Conservation (phyloP, 2,888 invertebrate species). For the Hetaerina titia region DNA sequence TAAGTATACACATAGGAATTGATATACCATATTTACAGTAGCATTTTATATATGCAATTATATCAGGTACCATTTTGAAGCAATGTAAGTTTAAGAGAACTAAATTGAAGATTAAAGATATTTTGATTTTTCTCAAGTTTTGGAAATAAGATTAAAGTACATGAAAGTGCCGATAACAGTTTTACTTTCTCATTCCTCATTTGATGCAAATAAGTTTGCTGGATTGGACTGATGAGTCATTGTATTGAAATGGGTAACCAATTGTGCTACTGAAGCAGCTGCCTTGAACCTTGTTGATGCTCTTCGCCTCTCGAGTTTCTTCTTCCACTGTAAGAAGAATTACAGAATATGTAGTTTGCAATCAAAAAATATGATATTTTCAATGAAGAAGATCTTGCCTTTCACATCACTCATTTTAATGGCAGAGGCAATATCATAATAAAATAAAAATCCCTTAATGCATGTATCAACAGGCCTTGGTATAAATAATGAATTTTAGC, state of each 20-base stretch:
- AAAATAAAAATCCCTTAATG: background rate
- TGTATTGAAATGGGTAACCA: slow-evolving; percentile 52
- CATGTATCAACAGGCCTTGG: background rate
- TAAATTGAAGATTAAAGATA: background rate
- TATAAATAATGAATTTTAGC: too few relatives aligned
- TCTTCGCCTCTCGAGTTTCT: slow-evolving; percentile 83
- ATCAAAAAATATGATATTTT: background rate
- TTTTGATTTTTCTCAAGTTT: background rate
- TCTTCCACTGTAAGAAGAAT: slow-evolving; percentile 82
- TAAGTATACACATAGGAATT: background rate
- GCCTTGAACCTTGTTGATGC: slow-evolving; percentile 85
- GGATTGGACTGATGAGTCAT: slow-evolving; percentile 9
- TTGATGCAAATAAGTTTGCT: background rate
- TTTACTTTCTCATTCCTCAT: background rate
- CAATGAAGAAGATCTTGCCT: background rate
- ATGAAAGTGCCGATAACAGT: background rate
- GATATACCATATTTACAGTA: background rate
- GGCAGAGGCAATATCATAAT: background rate
- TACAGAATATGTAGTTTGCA: background rate
- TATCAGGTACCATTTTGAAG: background rate
- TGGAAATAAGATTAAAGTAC: background rate
- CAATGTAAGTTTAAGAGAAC: background rate
- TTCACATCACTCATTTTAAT: background rate
- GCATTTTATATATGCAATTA: background rate
- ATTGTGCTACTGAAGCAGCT: slow-evolving; percentile 77